Conservation (phyloP, 2,888 invertebrate genomes). For the Hypercompe scribonia region DNA sequence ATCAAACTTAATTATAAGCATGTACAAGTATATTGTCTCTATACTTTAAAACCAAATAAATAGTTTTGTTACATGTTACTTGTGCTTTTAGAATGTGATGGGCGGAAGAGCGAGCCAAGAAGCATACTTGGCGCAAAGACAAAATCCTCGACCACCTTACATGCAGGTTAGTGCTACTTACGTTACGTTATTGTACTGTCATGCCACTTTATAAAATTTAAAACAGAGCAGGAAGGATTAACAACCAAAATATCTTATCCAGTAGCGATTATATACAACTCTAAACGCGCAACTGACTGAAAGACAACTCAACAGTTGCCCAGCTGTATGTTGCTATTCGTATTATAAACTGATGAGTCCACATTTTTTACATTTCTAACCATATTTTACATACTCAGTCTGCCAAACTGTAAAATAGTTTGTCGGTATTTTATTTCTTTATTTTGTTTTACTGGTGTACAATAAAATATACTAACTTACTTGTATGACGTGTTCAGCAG, state of each 20-base stretch:
- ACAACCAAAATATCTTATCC: neutral
- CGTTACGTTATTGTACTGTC: neutral
- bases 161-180: conserved; percentile 84
- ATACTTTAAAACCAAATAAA: neutral
- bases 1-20: too few species aligned
- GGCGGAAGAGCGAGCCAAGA: conserved; percentile 86
- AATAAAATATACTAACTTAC: neutral
- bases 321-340: too few species aligned
- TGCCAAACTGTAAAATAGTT: too few species aligned
- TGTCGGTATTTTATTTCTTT: too few species aligned
- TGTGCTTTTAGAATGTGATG: conserved; percentile 86
- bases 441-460: neutral
- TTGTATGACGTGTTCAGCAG: conserved; percentile 66
- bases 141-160: conserved; percentile 88
- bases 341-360: too few species aligned
- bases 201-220: neutral
- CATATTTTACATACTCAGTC: too few species aligned
- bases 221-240: neutral
- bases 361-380: too few species aligned
- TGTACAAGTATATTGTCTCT: too few species aligned
- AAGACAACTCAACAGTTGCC: neutral
- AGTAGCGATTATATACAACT: neutral
- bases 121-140: conserved; percentile 87
- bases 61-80: neutral
- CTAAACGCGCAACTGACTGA: neutral